phyloP scores from a whole-genome alignment of 2,888 invertebrate genomes.

The Bhutanitis thaidina region DNA sequence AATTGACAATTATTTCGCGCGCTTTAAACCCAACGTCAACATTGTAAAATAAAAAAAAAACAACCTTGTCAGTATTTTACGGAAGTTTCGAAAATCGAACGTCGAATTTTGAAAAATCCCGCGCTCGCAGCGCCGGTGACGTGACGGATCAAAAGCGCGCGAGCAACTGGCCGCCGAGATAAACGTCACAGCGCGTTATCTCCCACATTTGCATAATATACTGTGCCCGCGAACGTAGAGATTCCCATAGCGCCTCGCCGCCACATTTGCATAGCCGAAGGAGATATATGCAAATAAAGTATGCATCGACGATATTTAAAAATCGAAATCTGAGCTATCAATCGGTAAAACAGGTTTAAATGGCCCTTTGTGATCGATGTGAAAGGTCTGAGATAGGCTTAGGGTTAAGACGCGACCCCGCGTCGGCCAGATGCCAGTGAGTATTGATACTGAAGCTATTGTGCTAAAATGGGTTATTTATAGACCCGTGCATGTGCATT shows the following conservation, averaged over 20 bases:
- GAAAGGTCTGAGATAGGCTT: constrained; percentile 55
- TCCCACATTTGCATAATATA: constrained; percentile 67
- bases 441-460: constrained; percentile 61
- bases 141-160: constrained; percentile 68
- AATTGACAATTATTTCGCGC: background rate
- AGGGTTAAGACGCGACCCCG: constrained; percentile 54
- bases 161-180: constrained; percentile 67
- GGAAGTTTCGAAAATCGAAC: constrained; percentile 24
- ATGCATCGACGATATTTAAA: constrained; percentile 58
- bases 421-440: constrained; percentile 65
- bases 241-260: constrained; percentile 65
- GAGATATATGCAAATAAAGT: constrained; percentile 66
- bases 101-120: constrained; percentile 33
- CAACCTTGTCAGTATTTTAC: background rate
- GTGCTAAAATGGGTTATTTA: constrained; percentile 68
- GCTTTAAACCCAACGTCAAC: background rate
- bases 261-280: constrained; percentile 71
- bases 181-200: constrained; percentile 64
- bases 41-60: background rate
- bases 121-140: constrained; percentile 37
- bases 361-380: constrained; percentile 47
- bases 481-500: constrained; percentile 49
- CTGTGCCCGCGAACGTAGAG: constrained; percentile 35
- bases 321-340: constrained; percentile 66
- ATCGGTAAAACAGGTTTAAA: constrained; percentile 76